Evolutionary conservation across 2,797 vertebrate species (phyloP).

Genomic region (Leptoclinus maculatus): DNA sequence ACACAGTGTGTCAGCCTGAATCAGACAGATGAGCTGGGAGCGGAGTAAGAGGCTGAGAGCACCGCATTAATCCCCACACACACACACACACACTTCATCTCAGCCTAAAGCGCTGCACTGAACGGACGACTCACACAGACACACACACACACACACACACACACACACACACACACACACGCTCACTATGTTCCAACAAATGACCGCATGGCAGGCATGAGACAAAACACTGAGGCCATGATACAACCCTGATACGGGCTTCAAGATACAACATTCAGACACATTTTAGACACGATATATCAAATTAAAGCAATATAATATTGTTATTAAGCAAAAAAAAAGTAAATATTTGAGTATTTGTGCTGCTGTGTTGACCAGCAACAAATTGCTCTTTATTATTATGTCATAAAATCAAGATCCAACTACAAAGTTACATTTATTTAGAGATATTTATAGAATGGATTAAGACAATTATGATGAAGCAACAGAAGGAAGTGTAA

Average conservation of each 20-base stretch:
- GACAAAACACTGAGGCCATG: conserved; percentile 42
- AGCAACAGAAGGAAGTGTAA: not conserved
- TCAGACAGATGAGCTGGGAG: conserved; percentile 82
- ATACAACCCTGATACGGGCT: conserved; percentile 25
- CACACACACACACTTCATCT: conserved; percentile 31
- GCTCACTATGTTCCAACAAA: conserved; percentile 52
- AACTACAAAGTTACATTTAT: not conserved
- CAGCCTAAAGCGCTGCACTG: conserved; percentile 56
- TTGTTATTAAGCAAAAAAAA: not conserved
- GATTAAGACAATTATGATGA: not conserved
- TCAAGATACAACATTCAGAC: not conserved
- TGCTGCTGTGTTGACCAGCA: not conserved
- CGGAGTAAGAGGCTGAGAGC: conserved; percentile 79
- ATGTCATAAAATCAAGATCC: not conserved
- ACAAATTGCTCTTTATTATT: not conserved
- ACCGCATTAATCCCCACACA: conserved; percentile 73
- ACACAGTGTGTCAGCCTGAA: conserved; percentile 81
- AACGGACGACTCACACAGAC: conserved; percentile 36
- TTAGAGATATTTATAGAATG: not conserved
- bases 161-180: conserved; percentile 14
- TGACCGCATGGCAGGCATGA: conserved; percentile 53
- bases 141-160: conserved; percentile 18
- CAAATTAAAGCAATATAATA: not conserved
- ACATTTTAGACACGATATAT: not conserved
- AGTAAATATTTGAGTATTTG: not conserved